Conservation (phyloP, 2,888 invertebrate genomes). For the Clepsis dumicolana region DNA sequence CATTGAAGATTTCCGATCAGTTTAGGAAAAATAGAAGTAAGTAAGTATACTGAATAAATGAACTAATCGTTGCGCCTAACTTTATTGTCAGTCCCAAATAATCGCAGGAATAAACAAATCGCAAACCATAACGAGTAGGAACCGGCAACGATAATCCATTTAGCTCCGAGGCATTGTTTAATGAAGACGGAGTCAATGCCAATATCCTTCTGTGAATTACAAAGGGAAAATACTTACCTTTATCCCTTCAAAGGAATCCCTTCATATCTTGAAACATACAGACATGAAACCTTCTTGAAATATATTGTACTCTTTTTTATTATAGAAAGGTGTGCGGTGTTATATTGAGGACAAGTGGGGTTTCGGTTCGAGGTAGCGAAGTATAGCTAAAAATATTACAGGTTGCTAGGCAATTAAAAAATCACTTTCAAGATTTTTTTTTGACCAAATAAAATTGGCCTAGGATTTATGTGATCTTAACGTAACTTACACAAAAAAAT, state of each 20-base stretch:
- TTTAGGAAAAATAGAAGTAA: too few species aligned
- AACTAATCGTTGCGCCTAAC: too few species aligned
- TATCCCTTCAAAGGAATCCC: constrained; percentile 40
- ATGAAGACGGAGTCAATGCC: constrained; percentile 43
- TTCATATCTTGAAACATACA: constrained; percentile 36
- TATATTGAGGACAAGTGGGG: constrained; percentile 1
- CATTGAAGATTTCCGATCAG: too few species aligned
- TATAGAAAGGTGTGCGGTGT: constrained; percentile 13
- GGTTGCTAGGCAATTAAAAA: neutral
- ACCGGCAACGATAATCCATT: constrained; percentile 47
- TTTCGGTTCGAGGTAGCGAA: constrained; percentile 7
- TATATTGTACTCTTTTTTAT: constrained; percentile 13
- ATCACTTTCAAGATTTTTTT: too few species aligned
- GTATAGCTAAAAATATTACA: neutral
- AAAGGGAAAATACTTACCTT: constrained; percentile 42
- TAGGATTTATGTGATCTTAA: too few species aligned
- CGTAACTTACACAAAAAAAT: too few species aligned
- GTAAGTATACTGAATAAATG: too few species aligned
- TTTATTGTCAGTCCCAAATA: constrained; percentile 35
- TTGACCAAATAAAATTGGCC: too few species aligned
- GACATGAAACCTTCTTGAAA: constrained; percentile 23
- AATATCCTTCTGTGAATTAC: constrained; percentile 43
- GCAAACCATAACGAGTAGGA: constrained; percentile 26
- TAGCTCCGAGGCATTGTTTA: constrained; percentile 42
- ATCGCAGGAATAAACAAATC: constrained; percentile 16